These are phyloP conservation scores for Thryonomys swinderianus DNA, from an alignment of 2,113 vertebrate species.

Conservation along the genomic window DNA sequence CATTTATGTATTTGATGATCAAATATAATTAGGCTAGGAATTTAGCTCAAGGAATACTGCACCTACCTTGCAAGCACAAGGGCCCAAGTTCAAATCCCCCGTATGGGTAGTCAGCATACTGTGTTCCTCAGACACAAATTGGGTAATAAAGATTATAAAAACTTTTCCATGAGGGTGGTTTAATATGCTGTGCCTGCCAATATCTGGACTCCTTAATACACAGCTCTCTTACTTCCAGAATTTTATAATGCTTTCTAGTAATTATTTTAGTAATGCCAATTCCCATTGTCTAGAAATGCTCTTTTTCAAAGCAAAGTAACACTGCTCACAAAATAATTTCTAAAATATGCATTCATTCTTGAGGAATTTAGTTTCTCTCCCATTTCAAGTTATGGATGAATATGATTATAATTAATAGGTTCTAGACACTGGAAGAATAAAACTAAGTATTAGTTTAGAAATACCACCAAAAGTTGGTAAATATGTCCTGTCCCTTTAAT, in stretches of 20 bases:
- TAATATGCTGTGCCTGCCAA: neutral
- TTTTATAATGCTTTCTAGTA: conserved; percentile 34
- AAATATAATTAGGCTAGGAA: neutral
- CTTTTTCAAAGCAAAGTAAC: conserved; percentile 31
- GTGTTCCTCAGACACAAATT: neutral
- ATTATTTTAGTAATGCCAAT: neutral
- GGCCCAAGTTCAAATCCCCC: too few species aligned
- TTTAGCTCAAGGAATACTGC: too few species aligned
- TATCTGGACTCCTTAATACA: conserved; percentile 4
- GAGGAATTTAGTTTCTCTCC: neutral
- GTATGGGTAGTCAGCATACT: too few species aligned
- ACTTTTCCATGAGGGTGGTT: neutral
- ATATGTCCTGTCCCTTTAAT: neutral
- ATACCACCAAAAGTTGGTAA: neutral
- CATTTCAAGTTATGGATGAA: neutral
- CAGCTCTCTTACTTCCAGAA: neutral
- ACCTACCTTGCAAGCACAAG: too few species aligned
- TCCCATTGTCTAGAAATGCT: neutral
- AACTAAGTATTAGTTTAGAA: conserved; percentile 1
- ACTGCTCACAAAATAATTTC: conserved; percentile 16
- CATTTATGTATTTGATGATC: neutral
- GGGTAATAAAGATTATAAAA: neutral
- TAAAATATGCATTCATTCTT: conserved; percentile 13
- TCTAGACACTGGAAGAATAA: neutral
- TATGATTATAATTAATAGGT: neutral